Conservation (phyloP, 2,113 vertebrate genomes). For the Clarias batrachus region DNA sequence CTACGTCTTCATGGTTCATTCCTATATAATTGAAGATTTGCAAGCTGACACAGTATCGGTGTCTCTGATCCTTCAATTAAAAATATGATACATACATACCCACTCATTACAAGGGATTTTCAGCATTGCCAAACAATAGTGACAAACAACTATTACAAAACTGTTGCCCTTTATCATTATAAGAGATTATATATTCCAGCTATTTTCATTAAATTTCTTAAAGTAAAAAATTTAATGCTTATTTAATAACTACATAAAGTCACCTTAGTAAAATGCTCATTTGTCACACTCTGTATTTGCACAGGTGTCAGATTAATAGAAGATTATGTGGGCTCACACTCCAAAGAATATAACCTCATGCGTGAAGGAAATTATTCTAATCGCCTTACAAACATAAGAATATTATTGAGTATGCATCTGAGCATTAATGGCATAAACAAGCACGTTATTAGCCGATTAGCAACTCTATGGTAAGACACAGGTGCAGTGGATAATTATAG, state of each 20-base stretch:
- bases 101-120: not conserved
- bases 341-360: slow-evolving; percentile 30
- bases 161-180: not conserved
- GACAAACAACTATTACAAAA: not conserved
- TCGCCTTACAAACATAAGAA: slow-evolving; percentile 28
- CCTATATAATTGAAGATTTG: slow-evolving; percentile 28
- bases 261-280: not conserved
- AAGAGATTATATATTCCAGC: not conserved
- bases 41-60: not conserved
- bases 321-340: slow-evolving; percentile 27
- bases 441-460: slow-evolving; percentile 32
- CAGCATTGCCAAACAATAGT: not conserved
- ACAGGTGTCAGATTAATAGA: slow-evolving; percentile 20
- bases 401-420: slow-evolving; percentile 15
- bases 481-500: slow-evolving; percentile 20
- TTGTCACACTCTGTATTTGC: slow-evolving; percentile 11
- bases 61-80: slow-evolving; percentile 16
- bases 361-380: slow-evolving; percentile 40
- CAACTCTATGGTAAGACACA: not conserved
- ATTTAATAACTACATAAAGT: not conserved
- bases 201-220: not conserved
- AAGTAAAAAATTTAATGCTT: not conserved
- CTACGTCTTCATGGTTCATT: slow-evolving; percentile 6
- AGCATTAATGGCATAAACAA: slow-evolving; percentile 13
- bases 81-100: not conserved